Evolutionary conservation across 2,888 invertebrate species (phyloP).

Genomic region (Hydropsyche betteni): DNA sequence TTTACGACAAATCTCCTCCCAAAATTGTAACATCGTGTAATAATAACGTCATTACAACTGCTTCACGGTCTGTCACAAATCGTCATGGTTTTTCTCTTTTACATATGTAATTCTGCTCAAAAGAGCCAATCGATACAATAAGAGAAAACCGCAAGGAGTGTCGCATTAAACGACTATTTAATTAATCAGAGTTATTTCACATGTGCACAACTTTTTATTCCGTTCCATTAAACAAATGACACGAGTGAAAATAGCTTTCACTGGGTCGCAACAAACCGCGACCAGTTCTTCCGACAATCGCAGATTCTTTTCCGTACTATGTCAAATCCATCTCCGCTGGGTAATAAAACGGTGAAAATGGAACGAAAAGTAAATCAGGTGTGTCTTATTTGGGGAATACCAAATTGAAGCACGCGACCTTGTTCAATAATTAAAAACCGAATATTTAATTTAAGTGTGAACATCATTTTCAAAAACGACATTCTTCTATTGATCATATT

Average conservation of each 20-base stretch:
- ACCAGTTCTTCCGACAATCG: slow-evolving; percentile 12
- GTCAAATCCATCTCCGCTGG: too few relatives aligned
- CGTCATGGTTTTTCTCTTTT: not conserved
- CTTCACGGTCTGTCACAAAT: too few relatives aligned
- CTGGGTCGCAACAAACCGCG: slow-evolving; percentile 39
- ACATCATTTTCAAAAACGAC: too few relatives aligned
- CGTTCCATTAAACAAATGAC: slow-evolving; percentile 50
- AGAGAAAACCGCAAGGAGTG: slow-evolving; percentile 21
- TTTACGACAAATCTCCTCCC: slow-evolving; percentile 22
- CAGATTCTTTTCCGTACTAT: too few relatives aligned
- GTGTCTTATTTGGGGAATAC: not conserved
- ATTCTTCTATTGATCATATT: too few relatives aligned
- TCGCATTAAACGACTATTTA: not conserved
- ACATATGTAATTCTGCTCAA: not conserved
- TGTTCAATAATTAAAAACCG: too few relatives aligned
- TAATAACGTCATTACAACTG: slow-evolving; percentile 18
- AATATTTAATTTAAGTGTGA: too few relatives aligned
- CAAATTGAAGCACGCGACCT: too few relatives aligned
- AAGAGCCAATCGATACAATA: too few relatives aligned
- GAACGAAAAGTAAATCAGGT: slow-evolving; percentile 20
- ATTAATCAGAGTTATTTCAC: slow-evolving; percentile 6
- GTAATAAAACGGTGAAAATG: not conserved
- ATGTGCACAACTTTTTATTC: slow-evolving; percentile 42
- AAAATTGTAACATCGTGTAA: slow-evolving; percentile 1
- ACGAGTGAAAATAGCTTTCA: slow-evolving; percentile 49